phyloP scores from a whole-genome alignment of 64 coral and sea anemone genomes.

The Platygyra sinensis region DNA sequence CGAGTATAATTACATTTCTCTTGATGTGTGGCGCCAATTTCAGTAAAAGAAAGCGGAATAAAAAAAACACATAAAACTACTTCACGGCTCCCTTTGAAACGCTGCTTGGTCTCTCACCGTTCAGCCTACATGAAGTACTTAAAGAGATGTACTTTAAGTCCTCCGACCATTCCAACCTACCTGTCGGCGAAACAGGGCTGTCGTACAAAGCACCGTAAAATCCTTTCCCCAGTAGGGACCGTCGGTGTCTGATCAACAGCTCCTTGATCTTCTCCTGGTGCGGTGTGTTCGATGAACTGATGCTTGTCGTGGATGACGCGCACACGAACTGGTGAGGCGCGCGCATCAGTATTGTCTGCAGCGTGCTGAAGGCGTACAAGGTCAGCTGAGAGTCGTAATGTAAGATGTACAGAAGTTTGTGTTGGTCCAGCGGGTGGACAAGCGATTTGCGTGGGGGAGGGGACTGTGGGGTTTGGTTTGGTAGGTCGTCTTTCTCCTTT shows the following conservation, averaged over 20 bases:
- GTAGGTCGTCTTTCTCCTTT: slow-evolving; percentile 6
- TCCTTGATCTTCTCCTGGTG: slow-evolving; percentile 97
- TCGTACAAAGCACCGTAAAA: slow-evolving; percentile 95
- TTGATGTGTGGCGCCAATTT: no score
- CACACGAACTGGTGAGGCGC: slow-evolving; percentile 95
- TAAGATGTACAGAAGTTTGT: slow-evolving; percentile 80
- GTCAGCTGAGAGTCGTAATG: slow-evolving; percentile 90
- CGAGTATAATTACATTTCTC: no score
- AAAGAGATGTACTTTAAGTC: no score
- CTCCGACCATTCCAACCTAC: background rate
- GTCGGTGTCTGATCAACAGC: slow-evolving; percentile 78
- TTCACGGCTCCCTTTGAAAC: no score
- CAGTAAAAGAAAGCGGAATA: no score
- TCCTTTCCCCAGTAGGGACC: slow-evolving; percentile 90
- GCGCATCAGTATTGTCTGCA: slow-evolving; percentile 68
- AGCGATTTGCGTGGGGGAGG: slow-evolving; percentile 35
- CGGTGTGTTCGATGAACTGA: slow-evolving; percentile 89
- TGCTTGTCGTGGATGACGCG: slow-evolving; percentile 78
- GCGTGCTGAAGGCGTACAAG: slow-evolving; percentile 82
- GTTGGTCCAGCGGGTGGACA: slow-evolving; percentile 84
- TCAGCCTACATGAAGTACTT: no score
- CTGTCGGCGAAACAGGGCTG: slow-evolving; percentile 52
- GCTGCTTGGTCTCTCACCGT: background rate
- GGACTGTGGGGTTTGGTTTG: slow-evolving; percentile 47
- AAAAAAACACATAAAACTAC: no score